Evolutionary conservation across 2,888 invertebrate genomes (phyloP).

Genomic region (Euproctis similis): DNA sequence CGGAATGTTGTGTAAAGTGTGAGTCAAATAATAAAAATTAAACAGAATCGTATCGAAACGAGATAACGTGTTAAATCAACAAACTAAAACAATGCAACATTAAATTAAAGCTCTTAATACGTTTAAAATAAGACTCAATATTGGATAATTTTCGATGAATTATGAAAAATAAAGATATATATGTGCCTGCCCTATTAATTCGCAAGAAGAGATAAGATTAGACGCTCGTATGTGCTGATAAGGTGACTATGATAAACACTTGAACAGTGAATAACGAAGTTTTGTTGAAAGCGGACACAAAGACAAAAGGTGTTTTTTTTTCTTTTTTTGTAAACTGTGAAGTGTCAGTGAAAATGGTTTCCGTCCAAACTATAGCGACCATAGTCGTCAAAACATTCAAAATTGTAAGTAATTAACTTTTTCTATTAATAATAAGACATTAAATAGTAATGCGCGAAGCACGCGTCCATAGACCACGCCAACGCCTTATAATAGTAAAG

Average conservation of each 20-base stretch:
- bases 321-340: slow-evolving; percentile 17
- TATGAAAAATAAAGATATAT: slow-evolving; percentile 23
- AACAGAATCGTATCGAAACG: slow-evolving; percentile 25
- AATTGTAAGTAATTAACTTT: slow-evolving; percentile 85
- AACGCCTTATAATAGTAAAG: no score
- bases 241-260: slow-evolving; percentile 16
- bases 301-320: slow-evolving; percentile 40
- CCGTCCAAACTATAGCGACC: slow-evolving; percentile 86
- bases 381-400: slow-evolving; percentile 88
- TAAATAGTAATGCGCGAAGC: no score
- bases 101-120: slow-evolving; percentile 12
- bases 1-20: slow-evolving; percentile 2
- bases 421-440: no score
- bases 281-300: slow-evolving; percentile 47
- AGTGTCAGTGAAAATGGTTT: slow-evolving; percentile 80
- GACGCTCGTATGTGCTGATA: slow-evolving; percentile 48
- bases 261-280: slow-evolving; percentile 49
- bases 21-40: slow-evolving; percentile 16
- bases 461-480: no score
- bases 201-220: slow-evolving; percentile 65
- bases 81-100: slow-evolving; percentile 6
- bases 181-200: slow-evolving; percentile 66
- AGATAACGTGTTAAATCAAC: slow-evolving; percentile 17
- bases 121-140: slow-evolving; percentile 13
- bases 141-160: not conserved